phyloP scores from a whole-genome alignment of 2,113 vertebrate genomes.

The Plestiodon gilberti region DNA sequence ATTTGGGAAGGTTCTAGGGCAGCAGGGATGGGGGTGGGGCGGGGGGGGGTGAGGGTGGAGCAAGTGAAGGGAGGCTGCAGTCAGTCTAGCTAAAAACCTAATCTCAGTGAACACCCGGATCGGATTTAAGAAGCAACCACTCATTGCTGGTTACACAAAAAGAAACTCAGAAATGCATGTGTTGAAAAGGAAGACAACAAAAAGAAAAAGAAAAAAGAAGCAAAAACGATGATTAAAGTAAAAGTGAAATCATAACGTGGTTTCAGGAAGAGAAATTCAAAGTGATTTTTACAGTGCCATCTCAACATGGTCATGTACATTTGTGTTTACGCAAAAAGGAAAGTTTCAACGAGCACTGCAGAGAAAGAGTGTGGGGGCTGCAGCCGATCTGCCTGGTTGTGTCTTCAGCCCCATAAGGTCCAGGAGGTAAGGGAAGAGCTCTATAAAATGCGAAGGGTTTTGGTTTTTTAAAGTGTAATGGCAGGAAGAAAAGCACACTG shows the following conservation, averaged over 20 bases:
- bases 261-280: not conserved
- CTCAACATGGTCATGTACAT: slow-evolving; percentile 36
- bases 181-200: no score
- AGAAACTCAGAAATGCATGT: not conserved
- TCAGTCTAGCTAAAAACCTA: slow-evolving; percentile 45
- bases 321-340: slow-evolving; percentile 73
- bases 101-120: slow-evolving; percentile 53
- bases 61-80: slow-evolving; percentile 47
- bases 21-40: not conserved
- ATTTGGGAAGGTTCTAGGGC: not conserved
- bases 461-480: slow-evolving; percentile 66
- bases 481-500: slow-evolving; percentile 78
- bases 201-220: slow-evolving; percentile 59
- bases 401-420: slow-evolving; percentile 75
- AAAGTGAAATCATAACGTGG: slow-evolving; percentile 49
- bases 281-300: slow-evolving; percentile 25
- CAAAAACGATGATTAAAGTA: slow-evolving; percentile 38
- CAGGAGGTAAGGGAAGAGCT: slow-evolving; percentile 78
- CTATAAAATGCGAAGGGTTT: slow-evolving; percentile 76
- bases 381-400: slow-evolving; percentile 70
- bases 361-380: slow-evolving; percentile 64
- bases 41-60: slow-evolving; percentile 2
- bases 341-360: slow-evolving; percentile 76
- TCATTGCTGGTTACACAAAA: not conserved
- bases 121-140: not conserved